A percentile compares a stretch with the other conserved stretches of the same genome.
Conservation (phyloP, 2,797 vertebrate genomes). For the Hirundo rustica region DNA sequence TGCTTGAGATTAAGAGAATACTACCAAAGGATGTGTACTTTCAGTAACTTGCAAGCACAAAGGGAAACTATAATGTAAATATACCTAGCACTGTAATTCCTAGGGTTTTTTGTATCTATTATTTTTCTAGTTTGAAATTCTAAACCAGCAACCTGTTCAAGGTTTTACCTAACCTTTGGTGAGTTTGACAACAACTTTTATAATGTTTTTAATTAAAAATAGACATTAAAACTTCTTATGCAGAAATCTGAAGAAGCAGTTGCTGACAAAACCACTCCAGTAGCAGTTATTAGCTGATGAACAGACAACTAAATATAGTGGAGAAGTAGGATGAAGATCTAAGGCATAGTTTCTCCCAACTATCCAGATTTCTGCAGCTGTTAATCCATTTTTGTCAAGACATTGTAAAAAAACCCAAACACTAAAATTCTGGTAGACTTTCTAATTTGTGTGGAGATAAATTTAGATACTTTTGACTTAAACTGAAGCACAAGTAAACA, state of each 20-base stretch:
- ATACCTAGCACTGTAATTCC: background rate
- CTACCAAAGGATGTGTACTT: slow-evolving; percentile 28
- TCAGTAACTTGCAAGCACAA: slow-evolving; percentile 48
- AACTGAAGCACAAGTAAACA: slow-evolving; percentile 34
- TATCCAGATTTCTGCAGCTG: background rate
- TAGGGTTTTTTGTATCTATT: background rate
- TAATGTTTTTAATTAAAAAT: background rate
- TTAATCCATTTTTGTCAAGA: background rate
- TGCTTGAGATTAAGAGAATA: background rate
- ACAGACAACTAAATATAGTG: background rate
- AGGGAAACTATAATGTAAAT: slow-evolving; percentile 38
- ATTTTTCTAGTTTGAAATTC: slow-evolving; percentile 38
- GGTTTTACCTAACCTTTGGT: background rate
- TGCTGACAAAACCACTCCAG: background rate
- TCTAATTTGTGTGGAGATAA: background rate
- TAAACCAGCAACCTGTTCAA: background rate
- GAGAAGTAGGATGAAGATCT: background rate
- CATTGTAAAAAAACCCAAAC: background rate
- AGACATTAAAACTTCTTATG: background rate
- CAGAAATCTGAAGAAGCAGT: background rate
- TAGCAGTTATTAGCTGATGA: background rate
- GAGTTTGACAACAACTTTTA: background rate
- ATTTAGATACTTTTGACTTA: background rate
- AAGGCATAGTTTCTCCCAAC: background rate
- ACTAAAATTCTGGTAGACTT: background rate